phyloP scores from a whole-genome alignment of 2,113 vertebrate species.

The Sakesphorus luctuosus region DNA sequence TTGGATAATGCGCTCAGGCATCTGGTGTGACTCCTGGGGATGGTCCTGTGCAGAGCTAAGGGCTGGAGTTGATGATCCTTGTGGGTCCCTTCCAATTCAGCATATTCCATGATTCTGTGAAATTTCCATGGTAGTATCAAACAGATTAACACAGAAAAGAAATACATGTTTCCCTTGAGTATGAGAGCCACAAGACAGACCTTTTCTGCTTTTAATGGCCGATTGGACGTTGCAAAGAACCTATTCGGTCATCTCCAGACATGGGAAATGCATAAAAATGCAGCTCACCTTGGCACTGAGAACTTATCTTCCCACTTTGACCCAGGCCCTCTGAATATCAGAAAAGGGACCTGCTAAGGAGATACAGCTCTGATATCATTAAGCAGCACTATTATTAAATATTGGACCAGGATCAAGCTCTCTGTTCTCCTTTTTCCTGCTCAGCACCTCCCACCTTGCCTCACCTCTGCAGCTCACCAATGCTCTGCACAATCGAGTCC shows the following conservation, averaged over 20 bases:
- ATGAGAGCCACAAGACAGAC: neutral
- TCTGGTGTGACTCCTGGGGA: neutral
- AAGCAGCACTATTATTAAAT: neutral
- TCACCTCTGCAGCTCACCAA: neutral
- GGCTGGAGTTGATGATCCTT: neutral
- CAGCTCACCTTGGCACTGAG: neutral
- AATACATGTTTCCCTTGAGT: neutral
- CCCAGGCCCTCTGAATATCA: neutral
- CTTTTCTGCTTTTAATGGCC: neutral
- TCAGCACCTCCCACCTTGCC: neutral
- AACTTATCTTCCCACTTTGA: neutral
- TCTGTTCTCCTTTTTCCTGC: neutral
- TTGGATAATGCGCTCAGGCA: neutral
- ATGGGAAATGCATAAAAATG: neutral
- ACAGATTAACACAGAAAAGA: neutral
- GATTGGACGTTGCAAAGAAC: neutral
- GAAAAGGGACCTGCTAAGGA: neutral
- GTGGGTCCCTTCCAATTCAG: neutral
- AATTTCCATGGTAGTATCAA: neutral
- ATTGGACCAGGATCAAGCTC: neutral
- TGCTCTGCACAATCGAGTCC: neutral
- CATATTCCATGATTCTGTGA: neutral
- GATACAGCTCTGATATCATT: neutral
- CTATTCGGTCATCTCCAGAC: neutral
- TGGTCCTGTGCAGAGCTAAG: neutral